These are phyloP conservation scores for Manis crassicaudata DNA, from an alignment of 2,797 vertebrate genomes.

Conservation along the genomic window DNA sequence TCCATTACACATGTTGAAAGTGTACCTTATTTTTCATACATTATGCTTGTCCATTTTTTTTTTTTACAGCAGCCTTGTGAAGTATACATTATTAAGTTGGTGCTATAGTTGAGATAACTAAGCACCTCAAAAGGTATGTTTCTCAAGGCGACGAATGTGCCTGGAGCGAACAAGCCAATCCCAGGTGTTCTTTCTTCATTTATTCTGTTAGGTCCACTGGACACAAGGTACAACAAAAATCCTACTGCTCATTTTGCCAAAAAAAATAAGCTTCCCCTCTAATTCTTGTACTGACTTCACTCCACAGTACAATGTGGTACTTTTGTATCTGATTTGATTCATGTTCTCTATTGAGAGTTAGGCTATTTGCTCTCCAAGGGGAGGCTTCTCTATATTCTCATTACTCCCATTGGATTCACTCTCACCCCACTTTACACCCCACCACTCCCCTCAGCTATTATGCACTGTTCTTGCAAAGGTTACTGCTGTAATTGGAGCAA, in stretches of 20 bases:
- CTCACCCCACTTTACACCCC: not conserved
- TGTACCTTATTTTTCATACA: not conserved
- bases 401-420: not conserved
- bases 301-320: not conserved
- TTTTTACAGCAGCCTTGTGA: not conserved
- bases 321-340: not conserved
- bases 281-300: not conserved
- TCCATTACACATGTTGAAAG: not conserved
- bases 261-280: not conserved
- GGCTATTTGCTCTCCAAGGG: not conserved
- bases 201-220: not conserved
- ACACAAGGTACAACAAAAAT: not conserved
- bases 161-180: not conserved
- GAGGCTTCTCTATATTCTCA: not conserved
- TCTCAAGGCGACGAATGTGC: not conserved
- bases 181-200: not conserved
- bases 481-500: too few species aligned
- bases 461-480: too few species aligned
- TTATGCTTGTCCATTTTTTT: not conserved
- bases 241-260: not conserved
- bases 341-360: not conserved
- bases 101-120: not conserved
- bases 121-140: not conserved
- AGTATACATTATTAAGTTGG: not conserved
- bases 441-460: too few species aligned